These are phyloP conservation scores for Lepus europaeus DNA, from an alignment of 2,113 vertebrate genomes.

Conservation along the genomic window DNA sequence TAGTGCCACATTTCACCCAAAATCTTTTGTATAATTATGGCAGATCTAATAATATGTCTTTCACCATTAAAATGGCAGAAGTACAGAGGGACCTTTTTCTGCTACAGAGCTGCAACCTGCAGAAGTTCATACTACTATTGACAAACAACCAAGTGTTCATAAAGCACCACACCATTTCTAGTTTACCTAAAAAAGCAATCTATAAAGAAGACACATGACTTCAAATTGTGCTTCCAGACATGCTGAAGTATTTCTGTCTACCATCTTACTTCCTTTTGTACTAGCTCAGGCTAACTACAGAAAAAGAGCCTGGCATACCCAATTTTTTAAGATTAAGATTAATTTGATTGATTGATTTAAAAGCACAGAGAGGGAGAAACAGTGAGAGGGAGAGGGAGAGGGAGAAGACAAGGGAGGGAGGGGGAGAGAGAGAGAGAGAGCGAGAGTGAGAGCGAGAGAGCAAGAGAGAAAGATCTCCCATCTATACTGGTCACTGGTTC, in stretches of 20 bases:
- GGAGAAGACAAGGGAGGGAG: too few species aligned
- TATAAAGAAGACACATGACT: neutral
- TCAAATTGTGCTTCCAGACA: neutral
- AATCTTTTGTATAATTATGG: neutral
- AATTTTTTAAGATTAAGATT: too few species aligned
- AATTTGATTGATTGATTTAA: too few species aligned
- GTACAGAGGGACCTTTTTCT: neutral
- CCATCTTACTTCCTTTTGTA: neutral
- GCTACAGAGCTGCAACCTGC: neutral
- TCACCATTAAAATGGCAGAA: slow-evolving; percentile 8
- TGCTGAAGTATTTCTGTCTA: neutral
- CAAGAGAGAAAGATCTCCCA: too few species aligned
- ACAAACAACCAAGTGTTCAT: neutral
- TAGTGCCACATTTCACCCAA: neutral
- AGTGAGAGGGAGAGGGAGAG: too few species aligned
- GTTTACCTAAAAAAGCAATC: neutral
- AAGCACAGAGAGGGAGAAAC: too few species aligned
- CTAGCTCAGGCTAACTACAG: neutral
- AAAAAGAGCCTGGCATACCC: neutral
- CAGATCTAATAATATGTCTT: slow-evolving; percentile 11
- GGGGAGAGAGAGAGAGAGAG: too few species aligned
- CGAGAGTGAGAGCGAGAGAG: too few species aligned
- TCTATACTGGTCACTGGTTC: too few species aligned
- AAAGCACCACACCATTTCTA: neutral
- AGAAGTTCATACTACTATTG: neutral